Conservation (phyloP, 2,888 invertebrate species). For the Pyrgus malvae region DNA sequence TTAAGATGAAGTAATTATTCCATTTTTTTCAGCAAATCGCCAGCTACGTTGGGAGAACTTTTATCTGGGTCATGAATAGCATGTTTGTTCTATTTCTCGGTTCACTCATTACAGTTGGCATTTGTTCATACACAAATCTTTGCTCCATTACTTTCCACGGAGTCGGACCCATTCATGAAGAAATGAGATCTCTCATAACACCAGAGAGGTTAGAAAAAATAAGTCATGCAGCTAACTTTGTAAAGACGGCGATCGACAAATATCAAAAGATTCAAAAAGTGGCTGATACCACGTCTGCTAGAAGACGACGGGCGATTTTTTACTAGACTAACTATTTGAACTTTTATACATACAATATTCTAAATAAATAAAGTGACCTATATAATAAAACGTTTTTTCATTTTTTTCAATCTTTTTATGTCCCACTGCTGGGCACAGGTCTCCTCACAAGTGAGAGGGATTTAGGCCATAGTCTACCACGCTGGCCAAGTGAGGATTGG, state of each 20-base stretch:
- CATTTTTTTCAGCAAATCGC: slow-evolving; percentile 60
- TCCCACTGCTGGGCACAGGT: too few relatives aligned
- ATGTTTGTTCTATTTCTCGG: slow-evolving; percentile 77
- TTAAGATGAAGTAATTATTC: too few relatives aligned
- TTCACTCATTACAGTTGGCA: slow-evolving; percentile 61
- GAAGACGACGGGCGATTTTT: slow-evolving; percentile 48
- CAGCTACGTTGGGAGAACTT: slow-evolving; percentile 56
- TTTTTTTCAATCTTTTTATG: too few relatives aligned
- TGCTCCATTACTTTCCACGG: slow-evolving; percentile 84
- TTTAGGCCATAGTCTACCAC: too few relatives aligned
- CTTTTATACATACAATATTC: too few relatives aligned
- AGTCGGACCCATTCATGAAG: slow-evolving; percentile 79
- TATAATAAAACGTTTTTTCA: too few relatives aligned
- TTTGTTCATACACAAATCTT: slow-evolving; percentile 84
- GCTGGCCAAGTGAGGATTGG: too few relatives aligned
- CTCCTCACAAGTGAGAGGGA: too few relatives aligned
- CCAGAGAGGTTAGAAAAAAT: slow-evolving; percentile 83
- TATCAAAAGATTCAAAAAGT: slow-evolving; percentile 75
- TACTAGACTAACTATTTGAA: not conserved
- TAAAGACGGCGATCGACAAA: slow-evolving; percentile 83
- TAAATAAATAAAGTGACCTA: too few relatives aligned
- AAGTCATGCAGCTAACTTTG: slow-evolving; percentile 80
- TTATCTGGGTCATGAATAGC: slow-evolving; percentile 64
- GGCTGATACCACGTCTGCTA: slow-evolving; percentile 41
- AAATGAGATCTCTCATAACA: slow-evolving; percentile 81